Base-by-base conservation (phyloP, 2,113 vertebrate genomes). In the Cynoglossus semilaevis region DNA sequence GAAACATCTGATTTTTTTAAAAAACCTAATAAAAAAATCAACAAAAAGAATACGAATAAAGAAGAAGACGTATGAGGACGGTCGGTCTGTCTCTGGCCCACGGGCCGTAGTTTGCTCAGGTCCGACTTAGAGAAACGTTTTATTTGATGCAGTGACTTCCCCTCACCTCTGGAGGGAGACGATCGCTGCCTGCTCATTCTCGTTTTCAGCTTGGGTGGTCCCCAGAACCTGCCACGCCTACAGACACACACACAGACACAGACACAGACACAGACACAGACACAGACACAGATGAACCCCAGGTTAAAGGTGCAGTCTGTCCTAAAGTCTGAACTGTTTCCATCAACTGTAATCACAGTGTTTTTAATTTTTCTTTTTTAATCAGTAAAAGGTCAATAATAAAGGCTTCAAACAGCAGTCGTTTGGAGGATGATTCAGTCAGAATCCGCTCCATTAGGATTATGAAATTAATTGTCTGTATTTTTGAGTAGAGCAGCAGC, bases 141-240 rank as follows among this genome's bases (percentile, higher is more conserved):
- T 2, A 36, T 45, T 7, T 5, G 41, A 45, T 76, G 74, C 73
- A 78, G 48, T 73, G 63, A 74, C 81, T 51, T 79, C 48, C 45
- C 48, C 51, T 82, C 93, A 98, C 97, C 96, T 97, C 90, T 99
- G 97, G 84, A 99, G 96, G 85, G 96, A 96, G 65, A 98, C 94
- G 78, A 99, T 97, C 4, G 97, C 97, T 84, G 94, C 94, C 70
- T 98, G 97, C 74, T 99, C 97, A 1, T 98, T 98, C 82, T 99
- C 97, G 73, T 98, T 99, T 87, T 99, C 96, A 14, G 97, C 97
- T 73, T 98, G 97, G 43, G 96, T 96, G 74, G 94, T 95, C 35
- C 97, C 96, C 61, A 99, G 88, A 79, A 96, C 94, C 81, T 98
- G 96, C 97, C 97, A 99, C 8, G 97, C 97, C 97, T 99, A 82